Evolutionary conservation across 1,140 invertebrate genomes (phyloP).

Genomic region (Lethrus apterus): DNA sequence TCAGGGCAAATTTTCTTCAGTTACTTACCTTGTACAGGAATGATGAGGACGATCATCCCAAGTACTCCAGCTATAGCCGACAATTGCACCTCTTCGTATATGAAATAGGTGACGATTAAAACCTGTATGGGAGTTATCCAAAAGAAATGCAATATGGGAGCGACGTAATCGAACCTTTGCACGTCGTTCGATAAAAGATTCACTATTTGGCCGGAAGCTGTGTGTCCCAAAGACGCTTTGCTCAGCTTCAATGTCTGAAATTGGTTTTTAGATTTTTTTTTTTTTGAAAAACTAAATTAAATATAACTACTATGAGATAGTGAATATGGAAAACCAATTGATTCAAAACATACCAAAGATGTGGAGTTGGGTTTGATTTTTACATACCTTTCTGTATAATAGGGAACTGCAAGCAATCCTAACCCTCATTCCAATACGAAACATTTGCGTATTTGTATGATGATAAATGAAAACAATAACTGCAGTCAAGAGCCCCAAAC

Average conservation of each 20-base stretch:
- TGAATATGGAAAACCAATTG: too few species aligned
- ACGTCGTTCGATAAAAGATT: conserved; percentile 81
- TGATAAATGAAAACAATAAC: conserved; percentile 3
- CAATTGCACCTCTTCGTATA: conserved; percentile 58
- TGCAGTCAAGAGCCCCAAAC: not conserved
- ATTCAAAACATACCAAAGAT: too few species aligned
- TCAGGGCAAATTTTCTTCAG: too few species aligned
- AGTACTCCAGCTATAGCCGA: conserved; percentile 61
- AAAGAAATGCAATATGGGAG: conserved; percentile 54
- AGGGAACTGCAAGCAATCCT: conserved; percentile 10
- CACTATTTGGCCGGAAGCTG: conserved; percentile 73
- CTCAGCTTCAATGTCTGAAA: conserved; percentile 53
- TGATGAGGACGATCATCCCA: conserved; percentile 47
- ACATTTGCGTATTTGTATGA: conserved; percentile 3
- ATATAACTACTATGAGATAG: too few species aligned
- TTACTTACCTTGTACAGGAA: conserved; percentile 57
- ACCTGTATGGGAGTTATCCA: conserved; percentile 66
- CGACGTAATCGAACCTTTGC: conserved; percentile 54
- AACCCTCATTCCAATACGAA: conserved; percentile 7
- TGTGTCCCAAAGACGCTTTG: conserved; percentile 57
- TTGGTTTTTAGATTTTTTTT: not conserved
- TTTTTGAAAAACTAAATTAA: conserved; percentile 1
- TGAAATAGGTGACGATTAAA: conserved; percentile 23
- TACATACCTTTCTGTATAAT: conserved; percentile 9
- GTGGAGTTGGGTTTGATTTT: too few species aligned